Conservation (phyloP, 1,140 invertebrate genomes). For the Wasmannia auropunctata region DNA sequence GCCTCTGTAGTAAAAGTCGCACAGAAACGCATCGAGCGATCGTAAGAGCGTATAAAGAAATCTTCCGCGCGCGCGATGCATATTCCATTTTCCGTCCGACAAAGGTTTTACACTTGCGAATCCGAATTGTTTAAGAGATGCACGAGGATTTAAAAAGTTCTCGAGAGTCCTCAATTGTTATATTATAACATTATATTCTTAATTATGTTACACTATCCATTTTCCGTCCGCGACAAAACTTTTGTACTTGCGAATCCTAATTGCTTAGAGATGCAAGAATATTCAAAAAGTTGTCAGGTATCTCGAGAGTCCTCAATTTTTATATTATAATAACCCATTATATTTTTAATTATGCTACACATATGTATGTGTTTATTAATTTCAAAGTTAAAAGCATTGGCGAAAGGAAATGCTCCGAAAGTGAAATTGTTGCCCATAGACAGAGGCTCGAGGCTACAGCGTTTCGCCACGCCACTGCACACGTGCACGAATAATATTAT, state of each 20-base stretch:
- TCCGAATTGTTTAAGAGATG: too few relatives aligned
- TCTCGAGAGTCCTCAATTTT: background rate
- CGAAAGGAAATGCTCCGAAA: background rate
- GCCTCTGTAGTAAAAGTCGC: background rate
- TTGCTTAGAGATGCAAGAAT: background rate
- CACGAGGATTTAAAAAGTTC: too few relatives aligned
- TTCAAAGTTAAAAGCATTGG: background rate
- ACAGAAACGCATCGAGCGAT: background rate
- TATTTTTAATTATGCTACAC: background rate
- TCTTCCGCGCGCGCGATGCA: background rate
- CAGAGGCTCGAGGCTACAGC: background rate
- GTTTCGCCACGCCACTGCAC: background rate
- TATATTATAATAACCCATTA: background rate
- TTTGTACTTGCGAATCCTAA: too few relatives aligned
- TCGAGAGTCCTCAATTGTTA: too few relatives aligned
- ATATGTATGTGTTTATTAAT: background rate
- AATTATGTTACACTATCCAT: background rate
- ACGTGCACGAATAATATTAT: slow-evolving; percentile 41
- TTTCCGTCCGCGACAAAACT: too few relatives aligned
- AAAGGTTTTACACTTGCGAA: too few relatives aligned
- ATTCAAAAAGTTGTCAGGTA: background rate
- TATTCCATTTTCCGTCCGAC: too few relatives aligned
- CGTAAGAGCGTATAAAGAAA: slow-evolving; percentile 1
- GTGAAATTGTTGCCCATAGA: background rate
- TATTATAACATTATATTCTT: background rate